Conservation (phyloP, 1,140 invertebrate genomes). For the Leptinotarsa defecta region DNA sequence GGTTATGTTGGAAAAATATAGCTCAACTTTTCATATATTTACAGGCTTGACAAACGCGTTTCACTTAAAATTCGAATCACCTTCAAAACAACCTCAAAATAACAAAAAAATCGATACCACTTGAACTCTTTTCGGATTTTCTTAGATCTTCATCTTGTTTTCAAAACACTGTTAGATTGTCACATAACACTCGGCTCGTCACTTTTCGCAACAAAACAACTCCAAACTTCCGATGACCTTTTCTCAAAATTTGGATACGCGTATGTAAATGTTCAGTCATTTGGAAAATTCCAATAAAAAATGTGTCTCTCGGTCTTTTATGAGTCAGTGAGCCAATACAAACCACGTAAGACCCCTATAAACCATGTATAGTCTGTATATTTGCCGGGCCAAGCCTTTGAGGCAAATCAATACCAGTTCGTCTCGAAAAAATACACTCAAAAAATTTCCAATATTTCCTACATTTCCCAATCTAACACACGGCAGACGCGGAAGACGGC, state of each 20-base stretch:
- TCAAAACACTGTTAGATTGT: slow-evolving; percentile 35
- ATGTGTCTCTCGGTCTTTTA: slow-evolving; percentile 55
- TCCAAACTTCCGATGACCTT: slow-evolving; percentile 36
- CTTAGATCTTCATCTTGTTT: slow-evolving; percentile 42
- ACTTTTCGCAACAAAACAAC: slow-evolving; percentile 31
- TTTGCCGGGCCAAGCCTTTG: slow-evolving; percentile 56
- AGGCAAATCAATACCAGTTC: slow-evolving; percentile 55
- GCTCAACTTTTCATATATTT: slow-evolving; percentile 10
- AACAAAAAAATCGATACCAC: slow-evolving; percentile 51
- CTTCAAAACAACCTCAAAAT: slow-evolving; percentile 45
- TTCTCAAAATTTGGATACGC: slow-evolving; percentile 53
- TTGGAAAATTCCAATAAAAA: slow-evolving; percentile 57
- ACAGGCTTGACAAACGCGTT: slow-evolving; percentile 17
- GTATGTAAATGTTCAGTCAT: slow-evolving; percentile 55
- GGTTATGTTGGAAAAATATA: slow-evolving; percentile 34
- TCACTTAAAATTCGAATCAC: slow-evolving; percentile 32
- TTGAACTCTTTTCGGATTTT: slow-evolving; percentile 44
- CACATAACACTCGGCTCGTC: slow-evolving; percentile 26
- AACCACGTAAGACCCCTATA: slow-evolving; percentile 55
- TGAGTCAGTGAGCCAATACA: slow-evolving; percentile 57
- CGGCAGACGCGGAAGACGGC: slow-evolving; percentile 33
- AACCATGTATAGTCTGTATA: slow-evolving; percentile 54
- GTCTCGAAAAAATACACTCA: slow-evolving; percentile 54
- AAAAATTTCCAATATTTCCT: slow-evolving; percentile 46
- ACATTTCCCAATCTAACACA: slow-evolving; percentile 34